Base-by-base conservation (phyloP, 2,888 invertebrate genomes). In the Noctua janthina region DNA sequence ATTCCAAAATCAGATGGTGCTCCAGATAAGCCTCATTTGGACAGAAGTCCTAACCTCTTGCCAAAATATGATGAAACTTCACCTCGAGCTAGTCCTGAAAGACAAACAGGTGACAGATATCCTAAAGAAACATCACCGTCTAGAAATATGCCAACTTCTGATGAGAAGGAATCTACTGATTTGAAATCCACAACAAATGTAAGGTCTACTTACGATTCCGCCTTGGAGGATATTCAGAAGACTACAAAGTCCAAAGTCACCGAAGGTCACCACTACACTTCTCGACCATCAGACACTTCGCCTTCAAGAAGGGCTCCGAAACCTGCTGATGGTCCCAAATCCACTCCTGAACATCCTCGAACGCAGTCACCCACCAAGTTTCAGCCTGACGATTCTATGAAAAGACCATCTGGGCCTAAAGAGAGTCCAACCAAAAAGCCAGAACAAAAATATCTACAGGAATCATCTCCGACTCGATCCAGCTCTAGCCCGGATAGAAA, bases 401-500 rank as follows among this genome's bases (percentile, higher is more conserved):
- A 76, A 46, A 82, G 76, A 56, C 43, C 69, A n/a, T 66, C 75
- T 17, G 23, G 51, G 7, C 54, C 69, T 15, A 83, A 76, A 71
- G 77, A 77, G 46, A 69, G 39, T 70, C 43, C 68, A 46, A 64
- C 49, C 17, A 80, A 83, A 43, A 76, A 74, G 23, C 29, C 82
- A 20, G 75, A 67, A 51, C 68, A 74, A 20, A 82, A 76, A 77
- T 66, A 81, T 75, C n/a, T 79, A 7, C 82, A 82, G n/a, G 83
- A 82, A 68, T 54, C 78, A 62, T 79, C 79, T 68, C 77, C 83
- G 43, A 75, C 35, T 62, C 85, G 84, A 62, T 23, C 82, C 46
- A 87, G 74, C 69, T 72, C 79, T 23, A 93, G 91, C 75, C 91
- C 91, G 71, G 92, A 91, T 79, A 89, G 82, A 79, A 90, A 89